Evolutionary conservation across 2,888 invertebrate genomes (phyloP).

Genomic region (Tuta absoluta): DNA sequence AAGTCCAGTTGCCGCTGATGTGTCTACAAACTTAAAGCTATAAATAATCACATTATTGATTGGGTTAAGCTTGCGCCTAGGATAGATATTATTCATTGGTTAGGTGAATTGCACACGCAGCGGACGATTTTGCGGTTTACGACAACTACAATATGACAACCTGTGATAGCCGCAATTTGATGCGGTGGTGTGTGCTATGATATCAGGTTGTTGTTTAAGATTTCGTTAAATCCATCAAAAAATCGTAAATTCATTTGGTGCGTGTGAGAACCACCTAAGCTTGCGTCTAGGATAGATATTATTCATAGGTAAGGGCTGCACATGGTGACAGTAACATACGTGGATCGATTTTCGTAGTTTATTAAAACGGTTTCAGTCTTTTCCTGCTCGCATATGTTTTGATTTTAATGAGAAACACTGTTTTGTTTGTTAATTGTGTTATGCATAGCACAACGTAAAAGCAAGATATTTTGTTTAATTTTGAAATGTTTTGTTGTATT

Average conservation of each 20-base stretch:
- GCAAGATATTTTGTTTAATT: no score
- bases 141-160: no score
- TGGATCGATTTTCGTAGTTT: not conserved
- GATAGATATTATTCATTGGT: not conserved
- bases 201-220: no score
- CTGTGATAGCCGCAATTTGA: no score
- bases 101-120: not conserved
- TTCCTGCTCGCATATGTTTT: not conserved
- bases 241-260: no score
- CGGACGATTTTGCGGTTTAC: no score
- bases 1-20: no score
- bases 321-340: not conserved
- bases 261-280: not conserved
- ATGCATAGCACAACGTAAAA: not conserved
- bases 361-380: not conserved
- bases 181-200: no score
- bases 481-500: no score
- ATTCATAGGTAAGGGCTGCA: constrained; percentile 7
- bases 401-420: not conserved
- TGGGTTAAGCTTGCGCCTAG: not conserved
- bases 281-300: constrained; percentile 1
- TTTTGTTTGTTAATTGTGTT: not conserved
- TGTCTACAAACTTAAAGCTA: not conserved
- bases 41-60: constrained; percentile 9
- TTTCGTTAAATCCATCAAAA: no score